phyloP scores from a whole-genome alignment of 1,140 invertebrate genomes.

The Rhagoletis pomonella region DNA sequence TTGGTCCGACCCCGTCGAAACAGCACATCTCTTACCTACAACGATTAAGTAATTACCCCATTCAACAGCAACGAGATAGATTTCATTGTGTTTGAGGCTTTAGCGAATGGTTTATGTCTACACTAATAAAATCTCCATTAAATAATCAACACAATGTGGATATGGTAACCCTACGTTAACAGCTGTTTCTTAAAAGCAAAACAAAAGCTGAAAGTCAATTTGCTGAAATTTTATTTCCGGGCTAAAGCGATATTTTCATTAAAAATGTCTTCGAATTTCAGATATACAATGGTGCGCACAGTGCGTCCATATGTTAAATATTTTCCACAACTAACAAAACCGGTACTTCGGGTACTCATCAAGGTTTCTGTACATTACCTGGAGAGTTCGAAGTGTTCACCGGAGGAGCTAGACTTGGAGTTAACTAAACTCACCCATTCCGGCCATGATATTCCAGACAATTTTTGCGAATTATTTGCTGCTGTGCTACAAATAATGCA shows the following conservation, averaged over 20 bases:
- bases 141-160: not conserved
- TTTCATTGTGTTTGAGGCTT: not conserved
- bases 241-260: not conserved
- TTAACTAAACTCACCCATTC: constrained; percentile 71
- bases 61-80: too few species aligned
- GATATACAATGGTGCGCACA: constrained; percentile 51
- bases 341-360: constrained; percentile 69
- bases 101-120: not conserved
- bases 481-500: constrained; percentile 71
- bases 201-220: not conserved
- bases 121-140: not conserved
- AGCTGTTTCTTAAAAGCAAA: constrained; percentile 3
- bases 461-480: constrained; percentile 72
- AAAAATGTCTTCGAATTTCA: constrained; percentile 56
- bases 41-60: too few species aligned
- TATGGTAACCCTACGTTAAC: not conserved
- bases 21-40: too few species aligned
- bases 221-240: not conserved
- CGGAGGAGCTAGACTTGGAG: constrained; percentile 69
- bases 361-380: constrained; percentile 73
- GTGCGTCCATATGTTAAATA: constrained; percentile 57
- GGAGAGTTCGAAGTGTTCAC: constrained; percentile 69
- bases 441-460: constrained; percentile 68
- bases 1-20: too few species aligned
- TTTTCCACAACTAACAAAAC: constrained; percentile 62